Conservation (phyloP, 2,113 vertebrate species). For the Vulpes vulpes region DNA sequence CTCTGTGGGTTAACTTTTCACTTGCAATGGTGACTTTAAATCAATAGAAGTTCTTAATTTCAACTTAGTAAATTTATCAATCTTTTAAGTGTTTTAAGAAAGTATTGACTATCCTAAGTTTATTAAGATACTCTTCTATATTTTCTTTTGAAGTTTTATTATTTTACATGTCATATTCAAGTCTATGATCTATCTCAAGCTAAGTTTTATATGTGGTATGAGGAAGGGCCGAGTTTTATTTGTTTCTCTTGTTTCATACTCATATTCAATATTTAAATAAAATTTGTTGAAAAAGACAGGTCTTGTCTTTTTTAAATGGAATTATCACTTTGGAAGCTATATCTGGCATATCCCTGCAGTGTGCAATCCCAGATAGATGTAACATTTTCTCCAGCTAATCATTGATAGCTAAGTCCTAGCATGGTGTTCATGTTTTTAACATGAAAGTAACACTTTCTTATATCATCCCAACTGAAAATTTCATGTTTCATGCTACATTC, state of each 20-base stretch:
- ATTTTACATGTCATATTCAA: neutral
- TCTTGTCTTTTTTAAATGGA: neutral
- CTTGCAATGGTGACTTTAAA: neutral
- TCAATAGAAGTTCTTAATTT: neutral
- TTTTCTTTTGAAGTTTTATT: neutral
- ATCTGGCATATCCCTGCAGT: neutral
- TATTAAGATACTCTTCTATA: too few relatives aligned
- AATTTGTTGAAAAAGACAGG: neutral
- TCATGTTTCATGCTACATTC: neutral
- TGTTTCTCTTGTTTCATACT: neutral
- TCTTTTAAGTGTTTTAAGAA: neutral
- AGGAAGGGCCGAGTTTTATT: neutral
- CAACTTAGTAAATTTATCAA: neutral
- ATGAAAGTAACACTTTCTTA: neutral
- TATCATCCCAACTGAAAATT: neutral
- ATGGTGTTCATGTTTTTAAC: neutral
- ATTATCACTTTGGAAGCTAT: neutral
- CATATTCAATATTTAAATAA: neutral
- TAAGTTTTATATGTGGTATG: neutral
- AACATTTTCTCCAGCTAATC: neutral
- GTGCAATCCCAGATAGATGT: neutral
- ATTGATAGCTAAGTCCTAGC: neutral
- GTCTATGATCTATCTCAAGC: neutral
- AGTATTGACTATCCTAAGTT: neutral
- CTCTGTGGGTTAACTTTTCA: neutral